phyloP scores from a whole-genome alignment of 2,113 vertebrate species.

The Proteles cristata region DNA sequence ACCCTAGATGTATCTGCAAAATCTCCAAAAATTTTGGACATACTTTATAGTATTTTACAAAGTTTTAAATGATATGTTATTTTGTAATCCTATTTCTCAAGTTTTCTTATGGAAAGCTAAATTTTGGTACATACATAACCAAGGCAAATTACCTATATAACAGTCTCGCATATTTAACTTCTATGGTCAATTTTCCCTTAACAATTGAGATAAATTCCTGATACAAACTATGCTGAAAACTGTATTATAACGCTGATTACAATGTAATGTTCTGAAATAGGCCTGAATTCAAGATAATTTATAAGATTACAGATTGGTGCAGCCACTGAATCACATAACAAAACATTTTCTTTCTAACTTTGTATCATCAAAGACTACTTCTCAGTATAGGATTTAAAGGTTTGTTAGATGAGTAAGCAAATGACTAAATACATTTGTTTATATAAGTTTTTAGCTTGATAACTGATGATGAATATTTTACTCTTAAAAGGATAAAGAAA shows the following conservation, averaged over 20 bases:
- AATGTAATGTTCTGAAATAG: not conserved
- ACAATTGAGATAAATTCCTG: not conserved
- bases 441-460: not conserved
- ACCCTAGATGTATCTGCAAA: not conserved
- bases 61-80: not conserved
- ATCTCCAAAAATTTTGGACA: not conserved
- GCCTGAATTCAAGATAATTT: not conserved
- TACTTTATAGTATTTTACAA: not conserved
- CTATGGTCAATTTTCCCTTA: not conserved
- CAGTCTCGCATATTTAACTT: not conserved
- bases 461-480: not conserved
- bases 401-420: not conserved
- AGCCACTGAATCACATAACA: not conserved
- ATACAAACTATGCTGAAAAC: conserved; percentile 28
- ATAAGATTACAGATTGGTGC: not conserved
- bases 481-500: not conserved
- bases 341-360: not conserved
- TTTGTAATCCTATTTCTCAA: not conserved
- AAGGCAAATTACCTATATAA: not conserved
- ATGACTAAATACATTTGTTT: not conserved
- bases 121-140: not conserved
- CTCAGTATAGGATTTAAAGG: not conserved
- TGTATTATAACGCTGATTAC: not conserved
- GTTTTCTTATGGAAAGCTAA: not conserved
- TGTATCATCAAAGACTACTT: not conserved